Conservation (phyloP, 2,113 vertebrate species). For the Mormyrus iriodes region DNA sequence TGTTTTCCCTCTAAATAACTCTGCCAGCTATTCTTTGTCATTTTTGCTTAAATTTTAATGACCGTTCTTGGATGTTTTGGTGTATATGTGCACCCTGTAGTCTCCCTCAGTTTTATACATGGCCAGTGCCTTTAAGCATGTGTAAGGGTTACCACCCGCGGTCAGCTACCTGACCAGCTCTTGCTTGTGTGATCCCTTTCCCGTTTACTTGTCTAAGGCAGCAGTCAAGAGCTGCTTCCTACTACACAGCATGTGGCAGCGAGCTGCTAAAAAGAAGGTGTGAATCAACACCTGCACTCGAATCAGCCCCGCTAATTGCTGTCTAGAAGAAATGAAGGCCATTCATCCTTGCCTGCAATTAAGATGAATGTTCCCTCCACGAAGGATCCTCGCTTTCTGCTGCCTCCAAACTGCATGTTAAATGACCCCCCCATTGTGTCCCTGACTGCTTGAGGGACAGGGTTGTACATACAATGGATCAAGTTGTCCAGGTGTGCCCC, state of each 20-base stretch:
- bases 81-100: neutral
- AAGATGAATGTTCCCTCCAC: neutral
- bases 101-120: neutral
- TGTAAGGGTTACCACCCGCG: neutral
- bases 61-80: neutral
- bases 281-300: constrained; percentile 21
- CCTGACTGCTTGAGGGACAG: neutral
- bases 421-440: neutral
- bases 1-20: neutral
- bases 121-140: neutral
- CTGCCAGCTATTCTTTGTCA: neutral
- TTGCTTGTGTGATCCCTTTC: neutral
- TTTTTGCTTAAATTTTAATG: neutral
- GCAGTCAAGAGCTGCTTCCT: neutral
- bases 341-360: constrained; percentile 6
- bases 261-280: neutral
- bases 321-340: constrained; percentile 21
- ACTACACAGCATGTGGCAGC: neutral
- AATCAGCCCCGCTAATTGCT: constrained; percentile 8
- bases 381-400: neutral
- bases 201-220: neutral
- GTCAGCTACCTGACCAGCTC: neutral
- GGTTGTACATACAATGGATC: neutral
- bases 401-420: neutral
- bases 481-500: neutral